Conservation (phyloP, 37 sponge, comb jelly and placozoan species). For the Cladorhizidae sp. region DNA sequence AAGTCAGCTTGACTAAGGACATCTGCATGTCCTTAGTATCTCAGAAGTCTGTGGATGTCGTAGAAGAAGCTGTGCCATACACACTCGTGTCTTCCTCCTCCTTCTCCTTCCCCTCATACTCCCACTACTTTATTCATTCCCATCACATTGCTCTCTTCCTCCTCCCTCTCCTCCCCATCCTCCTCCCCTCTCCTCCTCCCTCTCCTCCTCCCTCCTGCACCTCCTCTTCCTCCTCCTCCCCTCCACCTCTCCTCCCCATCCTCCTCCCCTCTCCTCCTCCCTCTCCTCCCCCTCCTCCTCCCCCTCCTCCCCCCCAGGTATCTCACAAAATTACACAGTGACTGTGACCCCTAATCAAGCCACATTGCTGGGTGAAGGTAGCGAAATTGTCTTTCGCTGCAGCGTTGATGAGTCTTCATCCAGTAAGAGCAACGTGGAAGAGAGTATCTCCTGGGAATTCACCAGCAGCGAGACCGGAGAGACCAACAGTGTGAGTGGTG, state of each 20-base stretch:
- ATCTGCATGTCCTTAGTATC: too few relatives aligned
- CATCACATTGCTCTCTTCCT: too few relatives aligned
- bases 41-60: too few relatives aligned
- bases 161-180: too few relatives aligned
- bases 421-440: not conserved
- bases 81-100: too few relatives aligned
- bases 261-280: not conserved
- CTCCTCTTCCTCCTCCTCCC: not conserved
- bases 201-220: too few relatives aligned
- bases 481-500: not conserved
- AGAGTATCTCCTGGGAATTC: not conserved
- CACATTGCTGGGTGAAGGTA: not conserved
- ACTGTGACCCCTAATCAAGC: not conserved
- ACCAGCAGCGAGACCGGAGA: not conserved
- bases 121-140: too few relatives aligned
- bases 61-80: too few relatives aligned
- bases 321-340: not conserved
- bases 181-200: too few relatives aligned
- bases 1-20: too few relatives aligned
- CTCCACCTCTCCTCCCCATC: not conserved
- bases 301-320: not conserved
- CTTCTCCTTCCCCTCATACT: too few relatives aligned
- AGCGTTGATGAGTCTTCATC: not conserved
- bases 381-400: not conserved
- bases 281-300: not conserved